phyloP scores from a whole-genome alignment of 2,888 invertebrate genomes.

The Catocala nupta region DNA sequence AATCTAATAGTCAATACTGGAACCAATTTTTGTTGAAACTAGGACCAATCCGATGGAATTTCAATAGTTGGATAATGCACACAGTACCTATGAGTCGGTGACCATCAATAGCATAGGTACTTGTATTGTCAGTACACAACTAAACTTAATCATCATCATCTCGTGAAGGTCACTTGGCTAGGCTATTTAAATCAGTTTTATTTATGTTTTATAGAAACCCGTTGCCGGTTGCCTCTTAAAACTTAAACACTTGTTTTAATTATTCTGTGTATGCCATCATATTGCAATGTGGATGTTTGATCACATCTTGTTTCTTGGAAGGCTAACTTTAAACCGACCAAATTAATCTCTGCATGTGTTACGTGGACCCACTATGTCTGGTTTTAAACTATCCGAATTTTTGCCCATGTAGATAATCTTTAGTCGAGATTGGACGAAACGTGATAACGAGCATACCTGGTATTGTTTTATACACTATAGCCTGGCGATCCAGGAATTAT shows the following conservation, averaged over 20 bases:
- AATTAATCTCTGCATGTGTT: too few species aligned
- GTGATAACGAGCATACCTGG: too few species aligned
- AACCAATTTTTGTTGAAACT: neutral
- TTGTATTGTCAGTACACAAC: conserved; percentile 58
- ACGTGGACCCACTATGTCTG: too few species aligned
- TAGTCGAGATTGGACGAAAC: too few species aligned
- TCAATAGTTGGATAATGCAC: conserved; percentile 27
- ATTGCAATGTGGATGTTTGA: conserved; percentile 17
- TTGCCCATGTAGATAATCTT: too few species aligned
- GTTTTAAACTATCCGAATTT: too few species aligned
- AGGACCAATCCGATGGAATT: conserved; percentile 22
- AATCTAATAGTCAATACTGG: conserved; percentile 3
- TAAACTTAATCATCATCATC: conserved; percentile 65
- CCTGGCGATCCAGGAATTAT: too few species aligned
- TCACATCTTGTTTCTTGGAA: conserved; percentile 26
- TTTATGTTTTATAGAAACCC: conserved; percentile 37
- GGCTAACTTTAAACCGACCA: neutral
- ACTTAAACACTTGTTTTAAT: conserved; percentile 19
- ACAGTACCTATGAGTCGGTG: conserved; percentile 24
- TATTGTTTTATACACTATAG: too few species aligned
- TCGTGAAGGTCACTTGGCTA: conserved; percentile 50
- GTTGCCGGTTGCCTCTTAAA: conserved; percentile 23
- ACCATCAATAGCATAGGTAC: conserved; percentile 18
- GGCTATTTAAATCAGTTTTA: conserved; percentile 62
- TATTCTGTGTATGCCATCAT: conserved; percentile 22